A percentile compares a stretch with the other conserved stretches of the same genome.
These are phyloP conservation scores for Cataglyphis livida DNA, from an alignment of 2,888 invertebrate genomes.

Conservation along the genomic window DNA sequence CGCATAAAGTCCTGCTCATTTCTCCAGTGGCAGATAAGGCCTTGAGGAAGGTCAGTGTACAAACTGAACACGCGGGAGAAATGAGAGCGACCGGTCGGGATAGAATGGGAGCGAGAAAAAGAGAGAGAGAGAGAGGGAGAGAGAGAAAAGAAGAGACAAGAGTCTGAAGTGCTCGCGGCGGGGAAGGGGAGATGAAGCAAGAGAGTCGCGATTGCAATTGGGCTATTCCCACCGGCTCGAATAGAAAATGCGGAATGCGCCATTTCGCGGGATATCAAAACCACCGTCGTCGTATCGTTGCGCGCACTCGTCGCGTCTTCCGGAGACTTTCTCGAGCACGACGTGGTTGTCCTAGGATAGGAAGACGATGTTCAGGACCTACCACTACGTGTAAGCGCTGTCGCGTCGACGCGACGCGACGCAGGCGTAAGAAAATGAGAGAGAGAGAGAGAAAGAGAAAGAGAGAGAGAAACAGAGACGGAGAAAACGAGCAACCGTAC, in stretches of 20 bases:
- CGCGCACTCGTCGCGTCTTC: slow-evolving; percentile 52
- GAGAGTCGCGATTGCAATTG: slow-evolving; percentile 55
- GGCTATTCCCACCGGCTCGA: slow-evolving; percentile 50
- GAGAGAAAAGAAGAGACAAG: slow-evolving; percentile 1
- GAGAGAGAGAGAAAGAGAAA: slow-evolving; percentile 48
- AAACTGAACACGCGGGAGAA: slow-evolving; percentile 49
- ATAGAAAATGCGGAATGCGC: slow-evolving; percentile 33
- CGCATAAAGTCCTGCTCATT: slow-evolving; percentile 51
- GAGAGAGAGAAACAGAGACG: slow-evolving; percentile 50
- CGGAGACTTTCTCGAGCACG: slow-evolving; percentile 54
- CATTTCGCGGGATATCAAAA: slow-evolving; percentile 62
- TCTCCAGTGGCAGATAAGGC: slow-evolving; percentile 72
- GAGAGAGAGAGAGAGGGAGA: slow-evolving; percentile 8
- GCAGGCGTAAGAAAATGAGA: not conserved
- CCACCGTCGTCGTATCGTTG: slow-evolving; percentile 65
- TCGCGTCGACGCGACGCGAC: slow-evolving; percentile 71
- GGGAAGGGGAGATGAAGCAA: slow-evolving; percentile 25
- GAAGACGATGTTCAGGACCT: slow-evolving; percentile 77
- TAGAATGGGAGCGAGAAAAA: slow-evolving; percentile 20
- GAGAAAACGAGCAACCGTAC: slow-evolving; percentile 68
- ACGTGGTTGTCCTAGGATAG: slow-evolving; percentile 71
- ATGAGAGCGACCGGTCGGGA: slow-evolving; percentile 18
- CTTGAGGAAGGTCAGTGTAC: slow-evolving; percentile 79
- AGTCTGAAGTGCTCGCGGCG: not conserved
- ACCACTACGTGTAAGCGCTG: slow-evolving; percentile 75